Conservation (phyloP, 2,113 vertebrate species). For the Sylvilagus bachmani region DNA sequence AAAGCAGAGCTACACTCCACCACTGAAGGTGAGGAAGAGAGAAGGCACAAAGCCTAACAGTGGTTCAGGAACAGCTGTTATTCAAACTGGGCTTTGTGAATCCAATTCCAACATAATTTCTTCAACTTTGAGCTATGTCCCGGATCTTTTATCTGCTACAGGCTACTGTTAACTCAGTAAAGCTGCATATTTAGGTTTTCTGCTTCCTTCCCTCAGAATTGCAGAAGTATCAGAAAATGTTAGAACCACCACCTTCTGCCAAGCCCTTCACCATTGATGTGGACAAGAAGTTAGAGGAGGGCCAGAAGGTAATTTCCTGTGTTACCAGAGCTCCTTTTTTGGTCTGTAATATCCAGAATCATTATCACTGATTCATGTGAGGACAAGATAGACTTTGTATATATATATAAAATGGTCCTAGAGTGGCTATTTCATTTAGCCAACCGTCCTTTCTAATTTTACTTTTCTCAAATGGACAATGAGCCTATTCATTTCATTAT, state of each 20-base stretch:
- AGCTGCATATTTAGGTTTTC: not conserved
- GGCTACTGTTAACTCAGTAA: conserved; percentile 51
- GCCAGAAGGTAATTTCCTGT: conserved; percentile 91
- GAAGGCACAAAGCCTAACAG: not conserved
- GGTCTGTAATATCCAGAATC: not conserved
- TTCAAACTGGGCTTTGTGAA: not conserved
- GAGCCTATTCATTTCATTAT: conserved; percentile 1
- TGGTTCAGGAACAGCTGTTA: not conserved
- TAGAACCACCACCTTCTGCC: conserved; percentile 88
- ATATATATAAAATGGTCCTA: not conserved
- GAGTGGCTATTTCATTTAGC: conserved; percentile 27
- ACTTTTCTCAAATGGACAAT: conserved; percentile 36
- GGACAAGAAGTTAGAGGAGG: conserved; percentile 95
- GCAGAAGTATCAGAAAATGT: conserved; percentile 89
- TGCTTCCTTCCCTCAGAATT: conserved; percentile 88
- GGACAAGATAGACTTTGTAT: not conserved
- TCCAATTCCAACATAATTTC: conserved; percentile 45
- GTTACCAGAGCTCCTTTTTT: not conserved
- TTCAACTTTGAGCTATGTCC: not conserved
- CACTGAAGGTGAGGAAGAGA: conserved; percentile 87
- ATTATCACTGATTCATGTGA: not conserved
- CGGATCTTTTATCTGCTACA: conserved; percentile 17
- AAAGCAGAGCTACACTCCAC: conserved; percentile 86
- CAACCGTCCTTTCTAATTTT: conserved; percentile 44
- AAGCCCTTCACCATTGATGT: conserved; percentile 89